A percentile compares a stretch with the other conserved stretches of the same genome.
phyloP scores from a whole-genome alignment of 2,888 invertebrate genomes.

The Diplolepis rosae region DNA sequence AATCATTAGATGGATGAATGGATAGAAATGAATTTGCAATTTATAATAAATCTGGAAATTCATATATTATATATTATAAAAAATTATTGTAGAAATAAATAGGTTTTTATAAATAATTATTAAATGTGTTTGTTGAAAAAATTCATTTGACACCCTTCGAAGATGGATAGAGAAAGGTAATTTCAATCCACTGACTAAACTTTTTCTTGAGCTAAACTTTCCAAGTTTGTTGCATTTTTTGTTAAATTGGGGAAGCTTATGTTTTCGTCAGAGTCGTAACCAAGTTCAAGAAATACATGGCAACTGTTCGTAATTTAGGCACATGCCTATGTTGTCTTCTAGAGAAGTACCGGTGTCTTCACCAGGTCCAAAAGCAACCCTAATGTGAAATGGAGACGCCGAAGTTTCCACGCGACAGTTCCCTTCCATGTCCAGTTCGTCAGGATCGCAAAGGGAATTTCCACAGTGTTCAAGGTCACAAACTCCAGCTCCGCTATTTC shows the following conservation, averaged over 20 bases:
- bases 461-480: slow-evolving; percentile 90
- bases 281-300: slow-evolving; percentile 76
- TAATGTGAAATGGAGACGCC: slow-evolving; percentile 85
- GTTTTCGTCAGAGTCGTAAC: slow-evolving; percentile 33
- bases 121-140: too few relatives aligned
- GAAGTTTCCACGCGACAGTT: slow-evolving; percentile 84
- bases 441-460: slow-evolving; percentile 80
- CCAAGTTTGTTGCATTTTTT: neutral
- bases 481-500: slow-evolving; percentile 77
- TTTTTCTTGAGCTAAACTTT: neutral
- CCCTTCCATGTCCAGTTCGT: slow-evolving; percentile 68
- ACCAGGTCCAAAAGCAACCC: slow-evolving; percentile 85
- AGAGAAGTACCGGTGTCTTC: slow-evolving; percentile 78
- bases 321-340: slow-evolving; percentile 89
- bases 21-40: too few relatives aligned
- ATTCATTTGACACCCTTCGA: too few relatives aligned
- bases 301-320: slow-evolving; percentile 83
- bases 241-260: slow-evolving; percentile 1
- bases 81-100: too few relatives aligned
- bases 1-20: too few relatives aligned
- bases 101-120: too few relatives aligned
- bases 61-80: too few relatives aligned
- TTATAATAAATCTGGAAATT: too few relatives aligned
- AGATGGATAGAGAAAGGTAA: too few relatives aligned
- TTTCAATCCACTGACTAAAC: neutral